These are phyloP conservation scores for Chascanopsetta lugubris DNA, from an alignment of 2,113 vertebrate species.

Conservation along the genomic window DNA sequence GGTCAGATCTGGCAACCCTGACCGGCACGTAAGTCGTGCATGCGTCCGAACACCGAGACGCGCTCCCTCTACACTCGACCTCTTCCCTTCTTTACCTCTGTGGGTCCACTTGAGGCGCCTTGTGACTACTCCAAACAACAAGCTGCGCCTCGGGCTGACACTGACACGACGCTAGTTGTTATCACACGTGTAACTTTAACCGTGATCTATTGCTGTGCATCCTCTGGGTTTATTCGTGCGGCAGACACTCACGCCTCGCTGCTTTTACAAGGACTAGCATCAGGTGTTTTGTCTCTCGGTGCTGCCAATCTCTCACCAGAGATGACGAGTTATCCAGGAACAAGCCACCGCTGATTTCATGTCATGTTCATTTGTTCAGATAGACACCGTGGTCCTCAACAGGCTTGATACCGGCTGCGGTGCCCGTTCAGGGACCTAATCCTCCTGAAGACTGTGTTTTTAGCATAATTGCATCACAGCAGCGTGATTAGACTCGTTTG, in stretches of 20 bases:
- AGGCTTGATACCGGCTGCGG: too few relatives aligned
- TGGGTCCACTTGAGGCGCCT: not conserved
- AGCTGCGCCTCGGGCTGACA: slow-evolving; percentile 13
- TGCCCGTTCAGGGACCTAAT: too few relatives aligned
- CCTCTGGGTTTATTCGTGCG: not conserved
- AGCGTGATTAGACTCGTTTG: too few relatives aligned
- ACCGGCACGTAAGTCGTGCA: too few relatives aligned
- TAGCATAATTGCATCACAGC: too few relatives aligned
- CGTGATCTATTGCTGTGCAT: slow-evolving; percentile 8
- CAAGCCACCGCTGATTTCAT: not conserved
- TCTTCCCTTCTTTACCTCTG: slow-evolving; percentile 12
- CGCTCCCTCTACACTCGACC: slow-evolving; percentile 1
- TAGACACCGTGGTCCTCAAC: not conserved
- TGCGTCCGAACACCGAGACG: not conserved
- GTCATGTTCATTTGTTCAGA: not conserved
- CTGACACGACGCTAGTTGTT: slow-evolving; percentile 3
- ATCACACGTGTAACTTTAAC: slow-evolving; percentile 14
- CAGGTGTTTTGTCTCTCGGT: slow-evolving; percentile 14
- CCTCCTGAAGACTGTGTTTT: too few relatives aligned
- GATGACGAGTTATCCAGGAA: not conserved
- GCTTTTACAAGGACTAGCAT: slow-evolving; percentile 16
- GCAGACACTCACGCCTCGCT: slow-evolving; percentile 16
- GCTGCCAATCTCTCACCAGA: slow-evolving; percentile 5
- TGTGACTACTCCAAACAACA: slow-evolving; percentile 6
- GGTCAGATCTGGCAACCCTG: not conserved